Percentiles rank a stretch among this genome's conserved stretches.
These are phyloP conservation scores for Cranoglanis bouderius DNA, from an alignment of 2,113 vertebrate genomes.

Conservation along the genomic window DNA sequence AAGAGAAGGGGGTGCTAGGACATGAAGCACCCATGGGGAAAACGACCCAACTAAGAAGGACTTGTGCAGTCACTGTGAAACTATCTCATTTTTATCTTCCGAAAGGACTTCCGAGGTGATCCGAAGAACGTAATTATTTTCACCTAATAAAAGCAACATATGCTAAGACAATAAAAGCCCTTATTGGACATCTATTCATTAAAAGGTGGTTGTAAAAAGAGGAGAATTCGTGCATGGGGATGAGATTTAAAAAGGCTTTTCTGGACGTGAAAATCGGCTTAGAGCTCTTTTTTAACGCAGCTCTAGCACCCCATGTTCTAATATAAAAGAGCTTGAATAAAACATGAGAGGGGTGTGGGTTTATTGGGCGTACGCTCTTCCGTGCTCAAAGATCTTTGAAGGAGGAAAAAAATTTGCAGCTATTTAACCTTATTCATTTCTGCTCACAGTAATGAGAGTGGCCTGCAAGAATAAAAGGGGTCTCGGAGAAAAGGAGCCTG, in stretches of 20 bases:
- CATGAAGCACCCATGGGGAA: slow-evolving; percentile 94
- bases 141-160: slow-evolving; percentile 99
- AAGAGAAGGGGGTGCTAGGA: slow-evolving; percentile 69
- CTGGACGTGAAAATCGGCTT: slow-evolving; percentile 73
- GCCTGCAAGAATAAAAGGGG: slow-evolving; percentile 43
- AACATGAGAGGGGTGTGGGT: slow-evolving; percentile 75
- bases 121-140: slow-evolving; percentile 98
- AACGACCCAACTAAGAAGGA: slow-evolving; percentile 91
- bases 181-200: slow-evolving; percentile 96
- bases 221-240: slow-evolving; percentile 71
- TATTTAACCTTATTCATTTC: slow-evolving; percentile 61
- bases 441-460: slow-evolving; percentile 50
- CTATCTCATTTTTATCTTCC: slow-evolving; percentile 97
- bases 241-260: slow-evolving; percentile 78
- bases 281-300: slow-evolving; percentile 68
- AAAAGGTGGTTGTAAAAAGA: slow-evolving; percentile 83
- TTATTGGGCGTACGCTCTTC: slow-evolving; percentile 74
- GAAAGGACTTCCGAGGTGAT: slow-evolving; percentile 98
- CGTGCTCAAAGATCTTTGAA: slow-evolving; percentile 69
- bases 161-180: slow-evolving; percentile 99
- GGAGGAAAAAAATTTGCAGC: slow-evolving; percentile 58
- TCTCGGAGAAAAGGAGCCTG: slow-evolving; percentile 29
- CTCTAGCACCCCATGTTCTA: slow-evolving; percentile 69
- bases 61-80: slow-evolving; percentile 99
- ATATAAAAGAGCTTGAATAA: slow-evolving; percentile 79